A percentile compares a stretch with the other conserved stretches of the same genome.
Evolutionary conservation across 1,140 invertebrate species (phyloP).

Genomic region (Bombus superbus): DNA sequence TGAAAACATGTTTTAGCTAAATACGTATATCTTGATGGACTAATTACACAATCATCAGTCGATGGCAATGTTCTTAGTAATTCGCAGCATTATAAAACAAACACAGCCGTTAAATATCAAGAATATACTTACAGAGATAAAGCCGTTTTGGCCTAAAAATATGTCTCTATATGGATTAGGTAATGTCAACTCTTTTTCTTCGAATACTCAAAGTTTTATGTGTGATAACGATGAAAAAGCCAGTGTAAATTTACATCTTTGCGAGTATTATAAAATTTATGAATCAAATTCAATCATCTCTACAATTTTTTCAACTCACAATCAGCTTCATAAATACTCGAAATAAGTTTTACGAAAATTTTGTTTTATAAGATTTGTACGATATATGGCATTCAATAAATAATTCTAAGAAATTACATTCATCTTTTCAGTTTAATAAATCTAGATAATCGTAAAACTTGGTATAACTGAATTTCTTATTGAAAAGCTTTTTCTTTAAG

Average conservation of each 20-base stretch:
- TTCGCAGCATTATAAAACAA: not conserved
- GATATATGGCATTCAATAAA: no score
- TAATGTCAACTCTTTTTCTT: slow-evolving; percentile 2
- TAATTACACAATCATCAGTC: not conserved
- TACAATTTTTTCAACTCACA: not conserved
- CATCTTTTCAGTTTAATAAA: no score
- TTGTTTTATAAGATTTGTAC: no score
- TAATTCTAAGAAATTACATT: no score
- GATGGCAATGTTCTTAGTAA: not conserved
- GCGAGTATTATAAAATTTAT: not conserved
- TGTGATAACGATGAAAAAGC: not conserved
- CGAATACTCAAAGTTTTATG: not conserved
- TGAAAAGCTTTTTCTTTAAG: no score
- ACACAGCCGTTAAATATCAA: not conserved
- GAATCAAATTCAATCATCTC: not conserved
- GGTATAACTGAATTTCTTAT: no score
- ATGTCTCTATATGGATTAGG: not conserved
- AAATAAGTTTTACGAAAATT: no score
- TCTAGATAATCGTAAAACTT: no score
- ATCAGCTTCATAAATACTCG: no score
- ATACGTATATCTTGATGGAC: not conserved
- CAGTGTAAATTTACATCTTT: not conserved
- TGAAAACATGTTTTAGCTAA: not conserved
- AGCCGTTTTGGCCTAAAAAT: not conserved
- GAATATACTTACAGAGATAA: slow-evolving; percentile 12